Conservation (phyloP, 2,888 invertebrate genomes). For the Autographa gamma region DNA sequence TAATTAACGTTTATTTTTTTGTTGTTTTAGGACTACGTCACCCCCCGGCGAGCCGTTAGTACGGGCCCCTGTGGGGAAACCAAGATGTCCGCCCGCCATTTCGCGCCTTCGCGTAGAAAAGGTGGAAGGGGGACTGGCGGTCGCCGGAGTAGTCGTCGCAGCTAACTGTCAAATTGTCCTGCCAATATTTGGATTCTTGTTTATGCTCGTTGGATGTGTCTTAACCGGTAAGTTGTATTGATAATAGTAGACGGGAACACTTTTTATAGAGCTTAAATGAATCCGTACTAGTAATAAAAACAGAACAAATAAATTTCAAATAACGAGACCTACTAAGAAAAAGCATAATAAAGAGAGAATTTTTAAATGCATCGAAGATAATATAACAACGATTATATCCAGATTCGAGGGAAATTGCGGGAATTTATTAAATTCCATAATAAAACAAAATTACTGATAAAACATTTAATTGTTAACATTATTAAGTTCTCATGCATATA, state of each 20-base stretch:
- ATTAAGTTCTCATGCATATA: too few relatives aligned
- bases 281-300: too few relatives aligned
- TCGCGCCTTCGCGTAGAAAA: conserved; percentile 92
- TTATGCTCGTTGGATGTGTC: conserved; percentile 93
- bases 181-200: conserved; percentile 93
- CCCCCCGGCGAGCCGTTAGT: conserved; percentile 89
- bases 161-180: conserved; percentile 94
- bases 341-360: too few relatives aligned
- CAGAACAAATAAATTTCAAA: too few relatives aligned
- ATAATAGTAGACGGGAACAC: neutral
- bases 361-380: too few relatives aligned
- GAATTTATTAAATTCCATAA: too few relatives aligned
- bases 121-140: conserved; percentile 93
- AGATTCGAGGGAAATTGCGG: too few relatives aligned
- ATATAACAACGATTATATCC: too few relatives aligned
- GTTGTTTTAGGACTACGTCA: conserved; percentile 81
- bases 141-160: conserved; percentile 93
- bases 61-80: conserved; percentile 86
- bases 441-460: too few relatives aligned
- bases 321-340: too few relatives aligned
- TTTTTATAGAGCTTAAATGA: neutral
- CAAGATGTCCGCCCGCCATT: conserved; percentile 91
- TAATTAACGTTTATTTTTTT: conserved; percentile 19
- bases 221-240: conserved; percentile 89
- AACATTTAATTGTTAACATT: too few relatives aligned